Conservation (phyloP, 2,113 vertebrate genomes). For the Oryzias curvinotus region DNA sequence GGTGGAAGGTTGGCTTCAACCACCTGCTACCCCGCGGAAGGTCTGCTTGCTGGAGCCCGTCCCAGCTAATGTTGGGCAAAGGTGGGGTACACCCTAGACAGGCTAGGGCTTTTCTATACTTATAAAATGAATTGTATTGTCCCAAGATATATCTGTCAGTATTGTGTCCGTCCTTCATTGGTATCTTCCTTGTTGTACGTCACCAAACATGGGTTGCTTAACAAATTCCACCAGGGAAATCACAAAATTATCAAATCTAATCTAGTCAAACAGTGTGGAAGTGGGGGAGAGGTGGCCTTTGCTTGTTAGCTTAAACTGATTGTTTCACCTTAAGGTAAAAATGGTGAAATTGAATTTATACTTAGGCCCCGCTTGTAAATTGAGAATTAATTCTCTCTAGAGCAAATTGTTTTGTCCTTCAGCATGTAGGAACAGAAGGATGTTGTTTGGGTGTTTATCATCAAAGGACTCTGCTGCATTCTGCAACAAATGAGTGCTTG, state of each 20-base stretch:
- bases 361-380: slow-evolving; percentile 4
- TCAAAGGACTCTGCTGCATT: slow-evolving; percentile 31
- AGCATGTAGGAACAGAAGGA: slow-evolving; percentile 18
- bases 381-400: slow-evolving; percentile 21
- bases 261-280: neutral
- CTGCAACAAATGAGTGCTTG: slow-evolving; percentile 44
- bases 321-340: slow-evolving; percentile 17
- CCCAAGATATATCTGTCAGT: too few species aligned
- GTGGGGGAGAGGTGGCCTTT: neutral
- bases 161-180: neutral
- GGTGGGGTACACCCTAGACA: too few species aligned
- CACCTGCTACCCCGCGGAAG: too few species aligned
- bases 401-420: slow-evolving; percentile 37
- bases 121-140: too few species aligned
- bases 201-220: neutral
- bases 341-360: slow-evolving; percentile 10
- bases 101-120: too few species aligned
- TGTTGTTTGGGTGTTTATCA: slow-evolving; percentile 46
- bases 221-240: neutral
- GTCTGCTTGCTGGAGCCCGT: neutral
- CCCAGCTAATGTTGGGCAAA: too few species aligned
- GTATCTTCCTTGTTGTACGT: neutral
- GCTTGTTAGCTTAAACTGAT: slow-evolving; percentile 7
- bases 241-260: slow-evolving; percentile 8
- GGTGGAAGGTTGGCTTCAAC: too few species aligned